Evolutionary conservation across 2,888 invertebrate genomes (phyloP), one percentile per base, ranked within the genome.

Genomic region (Microchrysa polita): DNA sequence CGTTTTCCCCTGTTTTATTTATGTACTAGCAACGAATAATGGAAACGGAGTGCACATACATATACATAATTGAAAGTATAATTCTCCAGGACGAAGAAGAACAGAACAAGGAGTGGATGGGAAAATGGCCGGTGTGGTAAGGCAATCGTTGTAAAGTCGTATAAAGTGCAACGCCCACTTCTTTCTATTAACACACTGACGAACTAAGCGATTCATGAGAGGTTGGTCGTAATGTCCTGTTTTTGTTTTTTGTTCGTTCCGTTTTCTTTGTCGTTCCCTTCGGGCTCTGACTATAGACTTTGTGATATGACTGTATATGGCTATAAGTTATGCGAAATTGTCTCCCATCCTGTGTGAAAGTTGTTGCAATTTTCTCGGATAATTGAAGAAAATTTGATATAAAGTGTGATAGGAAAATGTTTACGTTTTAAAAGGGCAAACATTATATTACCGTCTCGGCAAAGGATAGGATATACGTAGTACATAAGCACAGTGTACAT

Each of bases 341-440:
- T n/a, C 48, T 48, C 48, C 18, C 55, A 55, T 55, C 22, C 55
- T 16, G 5, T 5, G n/a, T 22, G 27, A 34, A 34, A 34, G 27
- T 61, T 61, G 40, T 16, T 61, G 16, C 61, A 40, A 61, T 61
- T 48, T n/a, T 65, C 14, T 16, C 20, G 16, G 20, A 65, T 65
- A 65, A 65, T 65, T 44, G 48, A 34, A 44, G 65, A 65, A 65
- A 65, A 65, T 65, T 65, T 65, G 65, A 22, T 18, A 44, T 65
- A 65, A 65, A 65, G 65, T 65, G 48, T 48, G 48, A 44, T 65
- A 22, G 65, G 18, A 48, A 48, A 48, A 65, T 65, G 42, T 44
- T 48, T 48, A 48, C 48, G 16, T 48, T 48, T 12, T n/a, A 12
- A n/a, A n/a, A 42, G 42, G 16, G 10, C 48, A 5, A 4, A 48